Percentiles rank a stretch among this genome's conserved stretches.
Evolutionary conservation across 35 echinoderm and acorn worm genomes (phyloP).

Genomic region (Stichopus chloronotus): DNA sequence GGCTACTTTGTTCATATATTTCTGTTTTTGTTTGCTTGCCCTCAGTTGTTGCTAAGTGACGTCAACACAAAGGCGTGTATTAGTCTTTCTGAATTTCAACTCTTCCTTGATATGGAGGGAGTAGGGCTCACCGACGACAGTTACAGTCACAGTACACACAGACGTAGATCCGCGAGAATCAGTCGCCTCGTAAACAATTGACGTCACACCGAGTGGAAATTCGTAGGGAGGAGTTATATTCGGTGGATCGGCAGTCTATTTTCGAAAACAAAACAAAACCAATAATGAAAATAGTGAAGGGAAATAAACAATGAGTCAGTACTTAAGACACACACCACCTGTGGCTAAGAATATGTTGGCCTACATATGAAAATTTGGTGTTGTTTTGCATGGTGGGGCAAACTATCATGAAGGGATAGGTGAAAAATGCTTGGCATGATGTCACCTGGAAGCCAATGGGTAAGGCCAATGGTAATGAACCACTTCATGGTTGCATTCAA

Average conservation of each 20-base stretch:
- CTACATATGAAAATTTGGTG: no score
- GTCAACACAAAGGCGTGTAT: background rate
- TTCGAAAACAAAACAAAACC: background rate
- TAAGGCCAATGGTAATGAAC: no score
- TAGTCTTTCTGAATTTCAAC: background rate
- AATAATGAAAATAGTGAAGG: background rate
- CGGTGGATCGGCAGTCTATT: background rate
- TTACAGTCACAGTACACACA: background rate
- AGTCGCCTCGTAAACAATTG: background rate
- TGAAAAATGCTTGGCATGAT: no score
- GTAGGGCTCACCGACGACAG: background rate
- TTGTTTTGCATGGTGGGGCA: no score
- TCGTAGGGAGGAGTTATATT: background rate
- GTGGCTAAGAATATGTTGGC: no score
- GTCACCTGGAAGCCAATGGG: no score
- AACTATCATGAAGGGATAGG: no score
- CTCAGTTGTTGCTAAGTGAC: no score
- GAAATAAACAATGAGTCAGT: background rate
- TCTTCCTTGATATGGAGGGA: background rate
- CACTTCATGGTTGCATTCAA: background rate
- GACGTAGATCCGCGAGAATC: background rate
- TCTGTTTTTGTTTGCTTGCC: no score
- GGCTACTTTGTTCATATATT: no score
- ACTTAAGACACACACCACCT: no score
- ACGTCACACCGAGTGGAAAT: background rate